Conservation (phyloP, 2,888 invertebrate genomes). For the Leuctra nigra region DNA sequence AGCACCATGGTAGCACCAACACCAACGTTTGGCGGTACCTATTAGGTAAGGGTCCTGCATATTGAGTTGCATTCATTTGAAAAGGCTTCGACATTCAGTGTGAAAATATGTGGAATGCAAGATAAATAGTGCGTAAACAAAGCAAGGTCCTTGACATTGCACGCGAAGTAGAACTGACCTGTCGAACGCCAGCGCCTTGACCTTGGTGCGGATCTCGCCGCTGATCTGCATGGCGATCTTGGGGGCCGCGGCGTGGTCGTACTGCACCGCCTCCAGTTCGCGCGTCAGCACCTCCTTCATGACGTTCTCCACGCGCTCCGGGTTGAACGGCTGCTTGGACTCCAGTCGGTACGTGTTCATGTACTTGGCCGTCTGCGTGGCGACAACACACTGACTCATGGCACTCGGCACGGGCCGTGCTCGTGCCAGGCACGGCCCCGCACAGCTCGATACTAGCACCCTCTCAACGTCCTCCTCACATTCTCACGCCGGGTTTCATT, state of each 20-base stretch:
- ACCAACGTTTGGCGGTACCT: too few species aligned
- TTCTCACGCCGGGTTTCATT: too few species aligned
- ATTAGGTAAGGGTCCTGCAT: too few species aligned
- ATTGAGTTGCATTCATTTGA: too few species aligned
- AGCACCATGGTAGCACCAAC: too few species aligned
- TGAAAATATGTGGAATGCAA: too few species aligned
- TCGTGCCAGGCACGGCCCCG: too few species aligned
- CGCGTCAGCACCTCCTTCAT: slow-evolving; percentile 51
- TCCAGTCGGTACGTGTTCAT: slow-evolving; percentile 61
- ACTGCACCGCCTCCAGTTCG: slow-evolving; percentile 51
- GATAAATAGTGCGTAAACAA: too few species aligned
- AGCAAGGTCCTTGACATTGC: not conserved
- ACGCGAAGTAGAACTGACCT: slow-evolving; percentile 50
- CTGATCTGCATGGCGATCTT: slow-evolving; percentile 51
- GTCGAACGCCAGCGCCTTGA: slow-evolving; percentile 61
- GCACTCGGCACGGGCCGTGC: too few species aligned
- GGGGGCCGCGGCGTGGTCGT: slow-evolving; percentile 52
- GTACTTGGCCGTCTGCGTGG: slow-evolving; percentile 40
- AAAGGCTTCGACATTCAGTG: too few species aligned
- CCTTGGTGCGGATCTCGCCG: slow-evolving; percentile 50
- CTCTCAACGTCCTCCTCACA: too few species aligned
- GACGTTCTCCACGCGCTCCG: slow-evolving; percentile 53
- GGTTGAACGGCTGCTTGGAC: slow-evolving; percentile 54
- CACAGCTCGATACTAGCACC: too few species aligned
- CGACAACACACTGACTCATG: not conserved